Evolutionary conservation across 2,113 vertebrate species (phyloP).

Genomic region (Deroptyus accipitrinus): DNA sequence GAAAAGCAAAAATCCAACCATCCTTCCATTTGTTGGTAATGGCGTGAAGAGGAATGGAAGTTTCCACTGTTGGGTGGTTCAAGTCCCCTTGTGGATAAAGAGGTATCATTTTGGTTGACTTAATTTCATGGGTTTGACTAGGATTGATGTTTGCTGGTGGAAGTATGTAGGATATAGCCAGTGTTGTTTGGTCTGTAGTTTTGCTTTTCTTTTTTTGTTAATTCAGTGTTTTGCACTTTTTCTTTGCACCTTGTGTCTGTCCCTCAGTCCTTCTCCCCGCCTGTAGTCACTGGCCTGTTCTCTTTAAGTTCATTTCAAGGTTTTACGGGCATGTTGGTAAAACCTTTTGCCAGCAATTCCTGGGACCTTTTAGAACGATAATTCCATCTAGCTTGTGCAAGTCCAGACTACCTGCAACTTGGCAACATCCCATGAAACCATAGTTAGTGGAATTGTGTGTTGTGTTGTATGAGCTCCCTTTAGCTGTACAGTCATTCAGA

Average conservation of each 20-base stretch:
- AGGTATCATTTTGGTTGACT: conserved; percentile 57
- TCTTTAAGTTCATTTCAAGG: background rate
- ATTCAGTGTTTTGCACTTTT: conserved; percentile 33
- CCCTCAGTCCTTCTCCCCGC: conserved; percentile 27
- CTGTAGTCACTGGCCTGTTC: background rate
- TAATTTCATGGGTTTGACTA: conserved; percentile 65
- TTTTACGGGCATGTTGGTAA: conserved; percentile 31
- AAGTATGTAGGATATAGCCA: conserved; percentile 68
- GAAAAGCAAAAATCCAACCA: conserved; percentile 9
- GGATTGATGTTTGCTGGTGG: conserved; percentile 70
- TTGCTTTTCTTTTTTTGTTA: background rate
- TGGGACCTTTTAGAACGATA: background rate
- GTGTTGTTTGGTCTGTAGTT: conserved; percentile 68
- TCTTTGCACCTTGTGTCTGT: conserved; percentile 11
- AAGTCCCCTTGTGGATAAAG: background rate
- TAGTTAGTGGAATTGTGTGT: background rate
- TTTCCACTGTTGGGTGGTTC: background rate
- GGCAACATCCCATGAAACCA: background rate
- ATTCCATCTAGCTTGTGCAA: background rate
- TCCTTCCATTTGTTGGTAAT: background rate
- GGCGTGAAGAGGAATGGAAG: conserved; percentile 62
- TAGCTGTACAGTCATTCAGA: background rate
- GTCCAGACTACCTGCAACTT: background rate
- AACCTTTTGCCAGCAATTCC: background rate
- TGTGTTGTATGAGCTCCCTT: background rate